A percentile compares a stretch with the other conserved stretches of the same genome.
Evolutionary conservation across 2,888 invertebrate species (phyloP).

Genomic region (Neuroscelio doddi): DNA sequence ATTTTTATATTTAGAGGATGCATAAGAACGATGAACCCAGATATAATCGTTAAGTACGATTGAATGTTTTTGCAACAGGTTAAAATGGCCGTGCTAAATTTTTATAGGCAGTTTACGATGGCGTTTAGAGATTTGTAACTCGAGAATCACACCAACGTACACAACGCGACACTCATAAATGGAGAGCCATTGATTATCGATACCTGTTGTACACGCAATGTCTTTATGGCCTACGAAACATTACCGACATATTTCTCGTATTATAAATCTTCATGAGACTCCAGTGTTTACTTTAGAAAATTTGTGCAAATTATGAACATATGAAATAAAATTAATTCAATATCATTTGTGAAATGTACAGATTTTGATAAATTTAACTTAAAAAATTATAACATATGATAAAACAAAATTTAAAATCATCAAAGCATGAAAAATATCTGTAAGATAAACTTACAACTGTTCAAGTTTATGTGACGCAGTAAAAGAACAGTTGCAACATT

Average conservation of each 20-base stretch:
- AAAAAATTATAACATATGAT: too few relatives aligned
- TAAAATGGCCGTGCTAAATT: slow-evolving; percentile 57
- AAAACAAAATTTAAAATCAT: too few relatives aligned
- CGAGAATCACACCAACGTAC: slow-evolving; percentile 46
- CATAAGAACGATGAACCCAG: slow-evolving; percentile 6
- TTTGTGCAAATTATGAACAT: too few relatives aligned
- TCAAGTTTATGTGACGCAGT: not conserved
- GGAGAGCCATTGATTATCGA: slow-evolving; percentile 38
- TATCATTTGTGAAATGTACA: too few relatives aligned
- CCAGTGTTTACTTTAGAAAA: too few relatives aligned
- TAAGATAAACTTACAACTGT: not conserved
- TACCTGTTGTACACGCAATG: slow-evolving; percentile 28
- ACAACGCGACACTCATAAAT: slow-evolving; percentile 34
- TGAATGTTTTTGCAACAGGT: slow-evolving; percentile 50
- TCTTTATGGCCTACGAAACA: slow-evolving; percentile 22
- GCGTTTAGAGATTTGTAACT: slow-evolving; percentile 57
- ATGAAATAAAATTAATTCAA: too few relatives aligned
- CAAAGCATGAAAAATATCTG: too few relatives aligned
- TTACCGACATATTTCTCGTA: not conserved
- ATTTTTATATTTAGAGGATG: too few relatives aligned
- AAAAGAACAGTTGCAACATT: slow-evolving; percentile 64
- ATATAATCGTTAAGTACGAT: slow-evolving; percentile 28
- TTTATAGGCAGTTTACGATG: slow-evolving; percentile 63
- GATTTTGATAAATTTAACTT: too few relatives aligned
- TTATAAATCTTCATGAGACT: too few relatives aligned